Base-by-base conservation (phyloP, 1,140 invertebrate genomes). In the Drosophila pruinosa region DNA sequence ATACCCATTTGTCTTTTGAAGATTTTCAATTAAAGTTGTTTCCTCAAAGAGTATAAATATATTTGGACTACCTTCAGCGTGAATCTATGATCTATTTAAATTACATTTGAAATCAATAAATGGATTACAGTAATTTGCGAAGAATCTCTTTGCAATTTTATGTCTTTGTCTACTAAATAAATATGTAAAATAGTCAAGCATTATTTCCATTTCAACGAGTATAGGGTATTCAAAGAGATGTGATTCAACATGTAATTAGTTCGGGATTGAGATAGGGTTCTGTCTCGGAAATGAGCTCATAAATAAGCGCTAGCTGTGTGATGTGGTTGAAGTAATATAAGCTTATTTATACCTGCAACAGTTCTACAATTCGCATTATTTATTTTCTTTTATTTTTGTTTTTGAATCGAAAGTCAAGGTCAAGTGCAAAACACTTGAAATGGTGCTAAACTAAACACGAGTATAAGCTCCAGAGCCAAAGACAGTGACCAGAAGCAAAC, bases 281-380 rank as follows among this genome's bases (percentile, higher is more conserved):
- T 54, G 56, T 68, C 65, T 71, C 74, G 62, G 58, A 86, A 75
- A 88, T 88, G 81, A 86, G 81, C 81, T 86, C 81, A 86, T 86
- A 88, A 88, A 86, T 81, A 77, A 57, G 61, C 54, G 61, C 56
- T 36, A 41, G 39, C 21, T 67, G 53, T 78, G 56, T 75, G 56
- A 70, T 82, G 73, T 77, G 78, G 78, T 80, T 77, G 62, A 52
- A 28, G 50, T 59, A 43, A 63, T 58, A 59, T 38, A 17, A 36
- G 19, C 38, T 10, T 31, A 52, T 31, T 63, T 63, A 39, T 71
- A 54, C 24, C 77, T 67, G 78, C 57, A 69, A 57, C 68, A 54
- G 22, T 54, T 57, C 31, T 50, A 39, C 6, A 21, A 47, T 15
- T 21, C 28, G 4, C n/a, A 45, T 24, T 47, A 26, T 48, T 36